Evolutionary conservation across 2,113 vertebrate species (phyloP).

Genomic region (Indri indri): DNA sequence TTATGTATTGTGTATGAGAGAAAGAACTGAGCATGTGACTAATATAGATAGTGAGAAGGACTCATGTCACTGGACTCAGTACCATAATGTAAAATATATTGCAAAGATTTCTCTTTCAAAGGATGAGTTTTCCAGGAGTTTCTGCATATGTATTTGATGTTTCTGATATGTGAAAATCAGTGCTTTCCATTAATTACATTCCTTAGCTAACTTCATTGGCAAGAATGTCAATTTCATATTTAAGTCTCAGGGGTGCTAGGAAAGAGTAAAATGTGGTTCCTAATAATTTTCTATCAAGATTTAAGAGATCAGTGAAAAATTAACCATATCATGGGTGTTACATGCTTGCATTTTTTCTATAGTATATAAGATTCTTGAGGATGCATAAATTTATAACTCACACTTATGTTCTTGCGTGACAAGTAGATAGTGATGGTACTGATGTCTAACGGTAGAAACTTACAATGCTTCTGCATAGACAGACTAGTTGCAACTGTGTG

Average conservation of each 20-base stretch:
- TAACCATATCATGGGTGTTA: neutral
- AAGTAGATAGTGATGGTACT: neutral
- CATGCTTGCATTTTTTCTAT: neutral
- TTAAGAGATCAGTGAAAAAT: neutral
- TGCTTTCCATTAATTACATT: neutral
- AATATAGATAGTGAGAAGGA: neutral
- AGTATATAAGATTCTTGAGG: neutral
- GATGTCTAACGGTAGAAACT: neutral
- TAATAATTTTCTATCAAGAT: neutral
- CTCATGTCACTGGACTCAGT: neutral
- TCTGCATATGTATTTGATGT: neutral
- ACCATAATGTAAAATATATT: neutral
- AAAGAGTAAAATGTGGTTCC: neutral
- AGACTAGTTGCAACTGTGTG: neutral
- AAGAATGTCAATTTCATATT: neutral
- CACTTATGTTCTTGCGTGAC: neutral
- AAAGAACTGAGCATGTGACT: neutral
- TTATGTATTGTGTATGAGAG: neutral
- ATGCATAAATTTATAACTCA: neutral
- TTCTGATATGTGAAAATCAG: neutral
- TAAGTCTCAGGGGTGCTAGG: neutral
- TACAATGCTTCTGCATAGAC: neutral
- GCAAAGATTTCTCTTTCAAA: neutral
- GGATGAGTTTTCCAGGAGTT: neutral
- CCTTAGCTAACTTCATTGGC: neutral